Base-by-base conservation (phyloP, 2,113 vertebrate species). In the Coptodon bakossiorum region DNA sequence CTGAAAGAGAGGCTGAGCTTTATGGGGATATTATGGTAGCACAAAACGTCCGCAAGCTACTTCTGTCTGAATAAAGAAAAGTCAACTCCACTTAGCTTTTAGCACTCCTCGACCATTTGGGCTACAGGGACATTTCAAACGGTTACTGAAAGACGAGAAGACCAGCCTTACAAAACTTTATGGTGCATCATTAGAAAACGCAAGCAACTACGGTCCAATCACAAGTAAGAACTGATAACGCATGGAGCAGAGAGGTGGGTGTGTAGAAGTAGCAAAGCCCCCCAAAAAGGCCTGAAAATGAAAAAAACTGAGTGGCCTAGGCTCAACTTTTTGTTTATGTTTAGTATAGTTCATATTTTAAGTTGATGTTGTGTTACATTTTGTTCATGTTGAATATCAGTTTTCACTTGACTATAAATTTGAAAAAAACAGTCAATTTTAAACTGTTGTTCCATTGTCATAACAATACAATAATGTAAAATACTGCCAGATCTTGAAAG, bases 321-420 rank as follows among this genome's bases (percentile, higher is more conserved):
- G 16, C 29, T 61, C 3, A 61, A 61, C 29, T 34, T 61, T 31
- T 61, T 61, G 14, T 27, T 27, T 4, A 31, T 31, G 4, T 31
- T 31, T 31, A 31, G 29, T 31, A 31, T 31, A 31, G 31, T 61
- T 61, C 57, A 4, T 61, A 34, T 34, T 17, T 34, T 19, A 61
- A 61, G 16, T 61, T 61, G 29, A 61, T 34, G 59, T 63, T 61
- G 29, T 61, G 59, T 63, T 61, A 61, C 9, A 61, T 34, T 11
- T 61, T 61, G 16, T 61, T 19, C 59, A 19, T 19, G 57, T 19
- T 61, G 57, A 61, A 61, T 34, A 19, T 61, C 57, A 61, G 57
- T 34, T 61, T 61, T 29, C 57, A 61, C 29, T 61, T 34, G 19
- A 61, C 16, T 61, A 61, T 61, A 61, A 34, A 61, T 61, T 4